A percentile compares a stretch with the other conserved stretches of the same genome.
Conservation (phyloP, 2,113 vertebrate genomes). For the Xenopus borealis region DNA sequence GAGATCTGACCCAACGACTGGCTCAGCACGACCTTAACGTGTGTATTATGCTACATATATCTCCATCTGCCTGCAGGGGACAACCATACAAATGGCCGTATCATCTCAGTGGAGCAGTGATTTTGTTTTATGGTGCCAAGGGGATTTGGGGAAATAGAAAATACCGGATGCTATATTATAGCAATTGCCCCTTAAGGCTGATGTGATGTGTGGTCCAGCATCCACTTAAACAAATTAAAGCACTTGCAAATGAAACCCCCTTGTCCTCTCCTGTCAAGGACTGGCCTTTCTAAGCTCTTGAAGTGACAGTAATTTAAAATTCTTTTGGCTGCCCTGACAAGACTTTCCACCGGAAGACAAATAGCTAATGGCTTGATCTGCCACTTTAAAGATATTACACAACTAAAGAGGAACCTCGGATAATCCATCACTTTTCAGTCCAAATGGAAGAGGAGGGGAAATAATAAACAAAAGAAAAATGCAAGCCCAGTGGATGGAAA, state of each 20-base stretch:
- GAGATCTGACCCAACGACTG: slow-evolving; percentile 6
- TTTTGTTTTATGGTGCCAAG: slow-evolving; percentile 2
- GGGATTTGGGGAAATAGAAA: slow-evolving; percentile 11
- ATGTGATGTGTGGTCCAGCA: slow-evolving; percentile 8
- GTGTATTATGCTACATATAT: slow-evolving; percentile 20
- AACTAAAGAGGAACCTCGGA: slow-evolving; percentile 51
- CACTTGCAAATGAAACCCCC: slow-evolving; percentile 48
- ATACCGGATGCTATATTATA: slow-evolving; percentile 3
- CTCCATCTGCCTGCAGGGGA: slow-evolving; percentile 36
- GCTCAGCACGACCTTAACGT: slow-evolving; percentile 9
- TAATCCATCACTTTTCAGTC: slow-evolving; percentile 58
- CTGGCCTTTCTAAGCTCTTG: slow-evolving; percentile 52
- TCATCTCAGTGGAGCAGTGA: slow-evolving; percentile 1
- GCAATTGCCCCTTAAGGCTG: slow-evolving; percentile 8
- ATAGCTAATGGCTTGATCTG: slow-evolving; percentile 59
- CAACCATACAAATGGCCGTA: slow-evolving; percentile 19
- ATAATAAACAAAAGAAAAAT: slow-evolving; percentile 37
- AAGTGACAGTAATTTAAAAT: slow-evolving; percentile 62
- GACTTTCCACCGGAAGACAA: slow-evolving; percentile 56
- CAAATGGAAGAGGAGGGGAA: slow-evolving; percentile 36
- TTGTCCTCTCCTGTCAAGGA: slow-evolving; percentile 50
- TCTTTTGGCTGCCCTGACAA: slow-evolving; percentile 58
- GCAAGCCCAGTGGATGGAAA: neutral
- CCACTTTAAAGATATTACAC: slow-evolving; percentile 51
- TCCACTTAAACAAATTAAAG: slow-evolving; percentile 53